Conservation (phyloP, 2,113 vertebrate genomes). For the Spilogale gracilis region DNA sequence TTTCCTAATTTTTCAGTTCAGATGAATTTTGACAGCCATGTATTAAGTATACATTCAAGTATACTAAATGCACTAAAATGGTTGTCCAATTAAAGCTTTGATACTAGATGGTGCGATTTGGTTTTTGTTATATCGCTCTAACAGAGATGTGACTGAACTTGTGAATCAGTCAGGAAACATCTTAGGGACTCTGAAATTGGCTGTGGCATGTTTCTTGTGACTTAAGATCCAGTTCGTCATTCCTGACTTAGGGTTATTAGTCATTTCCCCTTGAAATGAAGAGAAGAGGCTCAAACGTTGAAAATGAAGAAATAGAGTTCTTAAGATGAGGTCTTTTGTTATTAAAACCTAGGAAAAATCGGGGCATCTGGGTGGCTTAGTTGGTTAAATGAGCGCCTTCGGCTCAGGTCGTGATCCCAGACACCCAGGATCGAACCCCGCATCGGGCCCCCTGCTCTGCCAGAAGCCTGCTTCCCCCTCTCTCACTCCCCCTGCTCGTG, state of each 20-base stretch:
- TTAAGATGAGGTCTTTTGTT: background rate
- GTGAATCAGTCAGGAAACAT: background rate
- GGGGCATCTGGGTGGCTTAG: too few relatives aligned
- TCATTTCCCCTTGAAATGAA: background rate
- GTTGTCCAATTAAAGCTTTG: background rate
- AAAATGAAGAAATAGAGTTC: background rate
- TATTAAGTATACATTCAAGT: background rate
- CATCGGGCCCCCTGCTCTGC: too few relatives aligned
- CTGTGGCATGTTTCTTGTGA: background rate
- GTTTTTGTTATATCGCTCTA: background rate
- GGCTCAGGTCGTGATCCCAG: too few relatives aligned
- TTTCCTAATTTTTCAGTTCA: constrained; percentile 35
- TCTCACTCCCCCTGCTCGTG: too few relatives aligned
- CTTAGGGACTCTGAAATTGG: background rate
- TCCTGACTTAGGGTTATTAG: background rate
- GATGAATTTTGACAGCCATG: background rate
- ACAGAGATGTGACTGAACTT: background rate
- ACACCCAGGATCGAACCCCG: too few relatives aligned
- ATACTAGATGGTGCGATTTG: background rate
- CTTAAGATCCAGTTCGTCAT: background rate
- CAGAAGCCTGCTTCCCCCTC: too few relatives aligned
- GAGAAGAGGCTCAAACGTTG: background rate
- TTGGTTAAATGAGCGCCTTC: too few relatives aligned
- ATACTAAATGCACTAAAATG: background rate
- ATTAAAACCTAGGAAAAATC: background rate